phyloP scores from a whole-genome alignment of 2,888 invertebrate species.

The Sminthurinus aureus region DNA sequence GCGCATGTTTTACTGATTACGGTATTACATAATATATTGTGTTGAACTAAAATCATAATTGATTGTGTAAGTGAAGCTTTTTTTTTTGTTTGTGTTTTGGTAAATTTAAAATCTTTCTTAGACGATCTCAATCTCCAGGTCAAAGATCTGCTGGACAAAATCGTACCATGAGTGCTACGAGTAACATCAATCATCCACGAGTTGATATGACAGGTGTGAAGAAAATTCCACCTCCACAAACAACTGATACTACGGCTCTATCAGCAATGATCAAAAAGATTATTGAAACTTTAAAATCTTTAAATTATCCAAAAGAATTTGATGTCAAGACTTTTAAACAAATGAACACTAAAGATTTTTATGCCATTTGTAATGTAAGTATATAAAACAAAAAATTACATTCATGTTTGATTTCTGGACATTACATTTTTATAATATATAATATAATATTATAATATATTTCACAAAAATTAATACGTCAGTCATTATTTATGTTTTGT shows the following conservation, averaged over 20 bases:
- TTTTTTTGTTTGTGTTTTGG: too few relatives aligned
- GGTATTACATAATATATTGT: too few relatives aligned
- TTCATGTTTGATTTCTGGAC: background rate
- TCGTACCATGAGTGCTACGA: background rate
- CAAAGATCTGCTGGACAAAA: background rate
- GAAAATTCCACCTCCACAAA: background rate
- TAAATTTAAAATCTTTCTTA: too few relatives aligned
- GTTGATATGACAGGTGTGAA: background rate
- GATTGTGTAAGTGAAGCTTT: too few relatives aligned
- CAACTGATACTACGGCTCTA: background rate
- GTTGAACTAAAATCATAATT: too few relatives aligned
- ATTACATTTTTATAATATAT: background rate
- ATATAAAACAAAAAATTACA: background rate
- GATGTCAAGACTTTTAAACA: background rate
- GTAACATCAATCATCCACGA: too few relatives aligned
- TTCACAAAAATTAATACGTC: too few relatives aligned
- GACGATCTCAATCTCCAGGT: conserved; percentile 5
- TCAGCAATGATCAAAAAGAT: background rate
- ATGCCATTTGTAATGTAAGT: background rate
- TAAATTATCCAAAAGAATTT: background rate
- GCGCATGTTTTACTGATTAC: too few relatives aligned
- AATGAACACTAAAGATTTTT: background rate
- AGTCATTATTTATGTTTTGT: too few relatives aligned
- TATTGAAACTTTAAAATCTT: background rate
- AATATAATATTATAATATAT: too few relatives aligned